Conservation (phyloP, 2,797 vertebrate genomes). For the Cossypha niveicapilla region DNA sequence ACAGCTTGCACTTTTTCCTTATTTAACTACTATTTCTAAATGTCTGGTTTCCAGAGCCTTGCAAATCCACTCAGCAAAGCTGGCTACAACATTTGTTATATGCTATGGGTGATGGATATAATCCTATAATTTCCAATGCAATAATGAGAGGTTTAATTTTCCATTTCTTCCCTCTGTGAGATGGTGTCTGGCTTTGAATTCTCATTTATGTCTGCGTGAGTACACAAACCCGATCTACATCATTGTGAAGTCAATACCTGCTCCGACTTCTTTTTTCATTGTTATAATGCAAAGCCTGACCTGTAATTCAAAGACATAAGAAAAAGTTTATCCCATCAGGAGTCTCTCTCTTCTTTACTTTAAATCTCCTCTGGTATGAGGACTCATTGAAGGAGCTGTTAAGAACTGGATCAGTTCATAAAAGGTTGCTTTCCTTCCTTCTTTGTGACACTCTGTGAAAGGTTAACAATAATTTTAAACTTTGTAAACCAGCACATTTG, state of each 20-base stretch:
- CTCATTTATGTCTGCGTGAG: conserved; percentile 50
- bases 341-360: not conserved
- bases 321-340: conserved; percentile 37
- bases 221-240: conserved; percentile 57
- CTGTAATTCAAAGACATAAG: conserved; percentile 27
- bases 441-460: not conserved
- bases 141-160: conserved; percentile 71
- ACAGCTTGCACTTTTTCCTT: conserved; percentile 11
- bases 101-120: conserved; percentile 47
- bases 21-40: conserved; percentile 5
- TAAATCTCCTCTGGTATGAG: not conserved
- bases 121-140: conserved; percentile 68
- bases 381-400: not conserved
- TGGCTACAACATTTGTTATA: conserved; percentile 9
- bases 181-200: conserved; percentile 50
- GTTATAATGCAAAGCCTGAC: conserved; percentile 19
- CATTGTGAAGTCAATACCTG: conserved; percentile 52
- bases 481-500: not conserved
- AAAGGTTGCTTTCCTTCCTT: not conserved
- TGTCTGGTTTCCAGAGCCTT: conserved; percentile 12
- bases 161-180: conserved; percentile 63
- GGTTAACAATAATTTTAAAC: not conserved
- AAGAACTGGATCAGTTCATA: not conserved
- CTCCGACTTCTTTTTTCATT: not conserved
- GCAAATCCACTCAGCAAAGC: conserved; percentile 33